Conservation (phyloP, 2,113 vertebrate species). For the Dascyllus trimaculatus region DNA sequence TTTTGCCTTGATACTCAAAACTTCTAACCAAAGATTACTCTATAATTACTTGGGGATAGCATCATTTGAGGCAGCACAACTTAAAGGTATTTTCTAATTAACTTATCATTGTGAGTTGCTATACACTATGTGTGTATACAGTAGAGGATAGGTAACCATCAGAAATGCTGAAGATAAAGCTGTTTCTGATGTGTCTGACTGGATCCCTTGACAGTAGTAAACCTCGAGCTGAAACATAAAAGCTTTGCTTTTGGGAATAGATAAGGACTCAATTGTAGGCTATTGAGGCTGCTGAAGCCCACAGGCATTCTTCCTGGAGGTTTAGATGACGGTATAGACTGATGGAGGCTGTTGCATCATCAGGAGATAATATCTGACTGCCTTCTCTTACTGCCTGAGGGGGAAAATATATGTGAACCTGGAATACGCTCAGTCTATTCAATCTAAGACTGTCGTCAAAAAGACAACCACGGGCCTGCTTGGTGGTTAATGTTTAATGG, state of each 20-base stretch:
- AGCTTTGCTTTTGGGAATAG: constrained; percentile 43
- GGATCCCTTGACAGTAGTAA: constrained; percentile 39
- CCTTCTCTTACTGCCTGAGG: constrained; percentile 38
- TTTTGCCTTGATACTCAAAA: too few species aligned
- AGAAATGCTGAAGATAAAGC: constrained; percentile 35
- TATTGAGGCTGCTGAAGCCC: constrained; percentile 43
- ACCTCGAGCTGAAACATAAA: constrained; percentile 47
- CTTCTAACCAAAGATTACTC: too few species aligned
- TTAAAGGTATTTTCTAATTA: constrained; percentile 3
- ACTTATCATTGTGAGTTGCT: not conserved
- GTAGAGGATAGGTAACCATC: constrained; percentile 21
- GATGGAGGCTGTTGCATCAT: constrained; percentile 61
- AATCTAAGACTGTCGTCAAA: constrained; percentile 39
- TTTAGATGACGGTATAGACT: constrained; percentile 49
- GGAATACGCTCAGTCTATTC: constrained; percentile 46
- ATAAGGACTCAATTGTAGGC: constrained; percentile 45
- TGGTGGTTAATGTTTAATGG: constrained; percentile 74
- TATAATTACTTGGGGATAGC: not conserved
- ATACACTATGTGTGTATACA: not conserved
- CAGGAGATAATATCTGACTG: constrained; percentile 60
- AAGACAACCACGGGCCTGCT: constrained; percentile 50
- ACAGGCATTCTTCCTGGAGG: constrained; percentile 57
- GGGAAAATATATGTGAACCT: constrained; percentile 50
- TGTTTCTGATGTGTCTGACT: constrained; percentile 39
- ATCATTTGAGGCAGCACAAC: constrained; percentile 2